These are phyloP conservation scores for Lissonota sp. DNA, from an alignment of 2,888 invertebrate genomes.

Conservation along the genomic window DNA sequence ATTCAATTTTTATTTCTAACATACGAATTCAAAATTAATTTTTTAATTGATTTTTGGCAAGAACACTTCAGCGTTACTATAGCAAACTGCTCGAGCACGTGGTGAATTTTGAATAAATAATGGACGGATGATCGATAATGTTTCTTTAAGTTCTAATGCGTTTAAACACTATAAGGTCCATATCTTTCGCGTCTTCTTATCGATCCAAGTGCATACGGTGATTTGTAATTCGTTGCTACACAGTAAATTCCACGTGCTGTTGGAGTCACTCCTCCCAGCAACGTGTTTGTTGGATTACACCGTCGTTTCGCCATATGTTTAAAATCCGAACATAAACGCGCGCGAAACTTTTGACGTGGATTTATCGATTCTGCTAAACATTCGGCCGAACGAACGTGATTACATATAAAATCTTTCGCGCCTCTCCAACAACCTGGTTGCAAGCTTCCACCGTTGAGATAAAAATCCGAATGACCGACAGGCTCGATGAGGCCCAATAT, in stretches of 20 bases:
- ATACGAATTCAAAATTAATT: no score
- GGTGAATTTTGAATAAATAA: no score
- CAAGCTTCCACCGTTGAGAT: constrained; percentile 13
- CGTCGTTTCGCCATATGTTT: not conserved
- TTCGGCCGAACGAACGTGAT: constrained; percentile 22
- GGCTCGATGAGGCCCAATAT: constrained; percentile 8
- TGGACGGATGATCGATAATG: no score
- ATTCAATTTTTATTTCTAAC: no score
- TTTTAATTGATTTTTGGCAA: no score
- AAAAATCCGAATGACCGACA: constrained; percentile 36
- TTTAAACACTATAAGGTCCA: no score
- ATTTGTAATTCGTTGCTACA: not conserved
- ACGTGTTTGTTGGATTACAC: not conserved
- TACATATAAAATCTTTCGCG: constrained; percentile 15
- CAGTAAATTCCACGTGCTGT: not conserved
- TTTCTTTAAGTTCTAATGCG: no score
- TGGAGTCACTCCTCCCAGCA: constrained; percentile 13
- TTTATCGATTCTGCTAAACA: constrained; percentile 25
- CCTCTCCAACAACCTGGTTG: not conserved
- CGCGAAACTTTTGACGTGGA: not conserved
- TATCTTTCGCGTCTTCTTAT: no score
- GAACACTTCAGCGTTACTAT: no score
- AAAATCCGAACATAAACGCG: not conserved
- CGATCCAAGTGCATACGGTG: constrained; percentile 14
- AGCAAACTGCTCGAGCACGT: no score